Percentiles rank a stretch among this genome's conserved stretches.
Evolutionary conservation across 2,113 vertebrate genomes (phyloP).

Genomic region (Panthera tigris): DNA sequence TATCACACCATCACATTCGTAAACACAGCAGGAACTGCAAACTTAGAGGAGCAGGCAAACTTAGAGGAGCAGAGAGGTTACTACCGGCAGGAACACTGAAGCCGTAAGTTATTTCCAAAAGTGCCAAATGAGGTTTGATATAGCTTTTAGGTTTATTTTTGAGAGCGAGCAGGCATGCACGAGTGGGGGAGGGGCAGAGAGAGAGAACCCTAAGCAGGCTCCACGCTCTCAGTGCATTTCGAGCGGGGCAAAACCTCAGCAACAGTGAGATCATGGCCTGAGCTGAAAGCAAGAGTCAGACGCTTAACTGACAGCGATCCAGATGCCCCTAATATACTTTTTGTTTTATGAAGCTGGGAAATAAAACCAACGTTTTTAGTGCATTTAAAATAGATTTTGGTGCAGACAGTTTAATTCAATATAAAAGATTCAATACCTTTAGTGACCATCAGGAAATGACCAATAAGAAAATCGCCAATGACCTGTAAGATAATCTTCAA

Average conservation of each 20-base stretch:
- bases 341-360: background rate
- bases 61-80: background rate
- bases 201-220: no score
- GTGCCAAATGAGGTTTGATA: background rate
- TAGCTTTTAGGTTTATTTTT: background rate
- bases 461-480: background rate
- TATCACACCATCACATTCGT: background rate
- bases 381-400: slow-evolving; percentile 14
- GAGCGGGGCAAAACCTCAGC: no score
- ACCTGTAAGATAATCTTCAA: background rate
- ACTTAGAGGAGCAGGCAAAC: background rate
- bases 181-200: no score
- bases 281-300: no score
- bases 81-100: background rate
- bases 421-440: background rate
- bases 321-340: background rate
- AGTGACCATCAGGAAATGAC: background rate
- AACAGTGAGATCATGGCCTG: no score
- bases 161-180: no score
- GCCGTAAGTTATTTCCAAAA: background rate
- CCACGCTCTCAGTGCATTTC: no score
- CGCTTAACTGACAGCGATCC: no score
- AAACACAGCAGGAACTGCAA: background rate
- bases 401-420: background rate
- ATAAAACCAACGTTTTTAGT: background rate